These are phyloP conservation scores for Heliconius sara DNA, from an alignment of 2,888 invertebrate genomes.

Conservation along the genomic window DNA sequence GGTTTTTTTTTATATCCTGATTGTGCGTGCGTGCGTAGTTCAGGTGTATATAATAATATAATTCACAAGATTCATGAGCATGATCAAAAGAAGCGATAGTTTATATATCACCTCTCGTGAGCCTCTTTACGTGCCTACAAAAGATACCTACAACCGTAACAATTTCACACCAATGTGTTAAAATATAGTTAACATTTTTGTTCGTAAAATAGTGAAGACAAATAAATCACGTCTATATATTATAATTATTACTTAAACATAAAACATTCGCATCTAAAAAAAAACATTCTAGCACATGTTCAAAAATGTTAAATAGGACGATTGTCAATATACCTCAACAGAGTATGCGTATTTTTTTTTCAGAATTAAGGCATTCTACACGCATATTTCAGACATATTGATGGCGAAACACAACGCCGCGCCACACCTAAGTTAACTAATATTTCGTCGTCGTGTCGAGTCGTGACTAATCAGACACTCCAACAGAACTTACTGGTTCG, in stretches of 20 bases:
- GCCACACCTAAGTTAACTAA: background rate
- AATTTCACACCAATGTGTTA: constrained; percentile 6
- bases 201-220: background rate
- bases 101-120: constrained; percentile 38
- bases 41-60: constrained; percentile 45
- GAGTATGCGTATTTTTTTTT: too few species aligned
- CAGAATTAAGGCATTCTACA: background rate
- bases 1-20: too few species aligned
- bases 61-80: constrained; percentile 48
- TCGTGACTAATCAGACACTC: too few species aligned
- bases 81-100: constrained; percentile 52
- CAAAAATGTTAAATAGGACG: background rate
- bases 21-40: too few species aligned
- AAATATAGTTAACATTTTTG: background rate
- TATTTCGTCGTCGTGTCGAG: background rate
- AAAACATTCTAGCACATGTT: background rate
- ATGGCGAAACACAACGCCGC: background rate
- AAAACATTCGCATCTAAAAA: background rate
- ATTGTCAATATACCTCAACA: too few species aligned
- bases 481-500: too few species aligned
- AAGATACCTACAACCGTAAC: constrained; percentile 4
- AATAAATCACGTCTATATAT: background rate
- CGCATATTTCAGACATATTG: background rate
- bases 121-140: constrained; percentile 4
- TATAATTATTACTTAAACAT: background rate